Conservation (phyloP, 1,140 invertebrate genomes). For the Cephus cinctus region DNA sequence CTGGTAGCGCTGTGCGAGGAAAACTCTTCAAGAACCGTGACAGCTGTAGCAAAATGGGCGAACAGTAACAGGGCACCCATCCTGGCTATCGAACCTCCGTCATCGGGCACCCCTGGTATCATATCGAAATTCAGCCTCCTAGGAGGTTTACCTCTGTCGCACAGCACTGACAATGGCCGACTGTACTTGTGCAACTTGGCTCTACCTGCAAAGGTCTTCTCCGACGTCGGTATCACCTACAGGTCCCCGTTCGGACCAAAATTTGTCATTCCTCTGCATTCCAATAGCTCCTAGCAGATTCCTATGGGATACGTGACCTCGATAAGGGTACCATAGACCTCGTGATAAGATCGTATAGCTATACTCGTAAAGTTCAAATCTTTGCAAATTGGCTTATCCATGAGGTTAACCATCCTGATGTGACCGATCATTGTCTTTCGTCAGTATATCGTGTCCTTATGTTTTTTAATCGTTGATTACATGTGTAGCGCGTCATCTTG, state of each 20-base stretch:
- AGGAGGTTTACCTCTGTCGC: slow-evolving; percentile 73
- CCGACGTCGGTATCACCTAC: slow-evolving; percentile 76
- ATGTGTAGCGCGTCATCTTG: no score
- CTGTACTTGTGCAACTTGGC: slow-evolving; percentile 86
- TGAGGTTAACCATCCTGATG: no score
- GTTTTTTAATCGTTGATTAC: no score
- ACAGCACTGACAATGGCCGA: slow-evolving; percentile 70
- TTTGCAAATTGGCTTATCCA: no score
- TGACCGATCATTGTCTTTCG: not conserved
- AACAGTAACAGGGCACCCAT: slow-evolving; percentile 74
- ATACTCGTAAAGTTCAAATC: no score
- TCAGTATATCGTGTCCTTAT: not conserved
- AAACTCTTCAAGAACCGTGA: slow-evolving; percentile 44
- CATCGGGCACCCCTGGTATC: slow-evolving; percentile 65
- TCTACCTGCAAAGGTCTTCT: slow-evolving; percentile 75
- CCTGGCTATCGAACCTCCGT: slow-evolving; percentile 78
- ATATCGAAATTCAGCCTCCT: slow-evolving; percentile 73
- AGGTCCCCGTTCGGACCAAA: slow-evolving; percentile 86
- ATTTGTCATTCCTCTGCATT: slow-evolving; percentile 83
- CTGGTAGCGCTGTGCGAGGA: slow-evolving; percentile 65
- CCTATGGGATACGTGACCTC: slow-evolving; percentile 3
- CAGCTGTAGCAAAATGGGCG: slow-evolving; percentile 64
- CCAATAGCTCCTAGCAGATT: slow-evolving; percentile 55
- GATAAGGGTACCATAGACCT: slow-evolving; percentile 2
- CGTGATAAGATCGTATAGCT: no score